These are phyloP conservation scores for Coccyzus lansbergi DNA, from an alignment of 2,797 vertebrate species.

Conservation along the genomic window DNA sequence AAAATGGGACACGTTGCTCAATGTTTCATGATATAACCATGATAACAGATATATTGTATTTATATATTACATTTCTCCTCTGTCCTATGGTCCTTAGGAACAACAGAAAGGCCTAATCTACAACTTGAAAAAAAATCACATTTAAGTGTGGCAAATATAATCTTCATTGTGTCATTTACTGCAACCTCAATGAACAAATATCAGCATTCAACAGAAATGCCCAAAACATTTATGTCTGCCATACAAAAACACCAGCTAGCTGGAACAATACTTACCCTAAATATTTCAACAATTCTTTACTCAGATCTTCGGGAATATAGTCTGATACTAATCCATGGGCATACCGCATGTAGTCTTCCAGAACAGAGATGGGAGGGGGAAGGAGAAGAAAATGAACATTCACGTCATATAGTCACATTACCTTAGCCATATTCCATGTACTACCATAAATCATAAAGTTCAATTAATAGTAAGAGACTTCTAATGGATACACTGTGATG, in stretches of 20 bases:
- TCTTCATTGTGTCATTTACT: background rate
- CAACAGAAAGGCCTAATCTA: background rate
- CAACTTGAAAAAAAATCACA: background rate
- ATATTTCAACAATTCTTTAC: constrained; percentile 84
- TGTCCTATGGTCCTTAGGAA: background rate
- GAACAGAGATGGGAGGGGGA: background rate
- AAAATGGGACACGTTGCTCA: background rate
- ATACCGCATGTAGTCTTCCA: constrained; percentile 90
- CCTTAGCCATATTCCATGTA: background rate
- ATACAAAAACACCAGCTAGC: background rate
- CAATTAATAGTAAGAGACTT: constrained; percentile 34
- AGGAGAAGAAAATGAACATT: constrained; percentile 25
- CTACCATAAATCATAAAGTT: background rate
- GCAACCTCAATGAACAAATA: background rate
- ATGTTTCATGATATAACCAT: background rate
- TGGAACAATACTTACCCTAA: constrained; percentile 83
- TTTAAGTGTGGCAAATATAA: background rate
- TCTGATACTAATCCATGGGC: constrained; percentile 94
- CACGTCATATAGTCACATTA: background rate
- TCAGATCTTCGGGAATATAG: constrained; percentile 90
- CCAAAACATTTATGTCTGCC: background rate
- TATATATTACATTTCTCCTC: background rate
- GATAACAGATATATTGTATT: background rate
- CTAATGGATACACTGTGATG: constrained; percentile 18
- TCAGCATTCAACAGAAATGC: background rate